Conservation (phyloP, 2,113 vertebrate genomes). For the Tonatia bakeri region DNA sequence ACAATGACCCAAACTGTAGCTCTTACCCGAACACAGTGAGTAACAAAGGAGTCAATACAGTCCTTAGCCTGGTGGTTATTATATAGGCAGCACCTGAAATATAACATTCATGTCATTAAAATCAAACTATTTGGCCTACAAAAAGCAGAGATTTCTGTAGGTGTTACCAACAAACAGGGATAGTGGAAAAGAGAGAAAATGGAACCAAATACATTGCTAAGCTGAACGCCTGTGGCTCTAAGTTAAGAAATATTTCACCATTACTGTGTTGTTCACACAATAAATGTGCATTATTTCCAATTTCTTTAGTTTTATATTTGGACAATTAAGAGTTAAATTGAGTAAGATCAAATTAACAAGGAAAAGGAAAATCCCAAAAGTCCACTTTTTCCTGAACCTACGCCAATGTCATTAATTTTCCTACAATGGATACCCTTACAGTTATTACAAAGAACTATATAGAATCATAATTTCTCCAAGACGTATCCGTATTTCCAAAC, state of each 20-base stretch:
- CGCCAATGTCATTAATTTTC: not conserved
- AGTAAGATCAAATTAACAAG: not conserved
- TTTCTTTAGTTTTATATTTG: not conserved
- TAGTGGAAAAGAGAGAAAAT: not conserved
- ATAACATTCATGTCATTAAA: conserved; percentile 29
- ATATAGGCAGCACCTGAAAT: conserved; percentile 93
- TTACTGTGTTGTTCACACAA: not conserved
- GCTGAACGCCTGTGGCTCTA: not conserved
- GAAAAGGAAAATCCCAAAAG: not conserved
- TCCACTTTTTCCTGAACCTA: not conserved
- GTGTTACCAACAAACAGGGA: not conserved
- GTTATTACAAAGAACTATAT: not conserved
- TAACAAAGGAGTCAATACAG: conserved; percentile 98
- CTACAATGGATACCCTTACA: not conserved
- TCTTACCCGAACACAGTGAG: conserved; percentile 95
- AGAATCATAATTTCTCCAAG: not conserved
- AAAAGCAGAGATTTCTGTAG: not conserved
- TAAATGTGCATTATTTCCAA: not conserved
- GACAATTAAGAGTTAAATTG: not conserved
- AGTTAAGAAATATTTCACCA: not conserved
- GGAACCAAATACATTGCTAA: not conserved
- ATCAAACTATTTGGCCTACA: not conserved
- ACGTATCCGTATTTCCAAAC: not conserved
- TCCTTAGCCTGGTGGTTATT: conserved; percentile 99
- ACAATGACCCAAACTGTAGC: not conserved